phyloP scores from a whole-genome alignment of 2,797 vertebrate genomes.

The Falco columbarius region DNA sequence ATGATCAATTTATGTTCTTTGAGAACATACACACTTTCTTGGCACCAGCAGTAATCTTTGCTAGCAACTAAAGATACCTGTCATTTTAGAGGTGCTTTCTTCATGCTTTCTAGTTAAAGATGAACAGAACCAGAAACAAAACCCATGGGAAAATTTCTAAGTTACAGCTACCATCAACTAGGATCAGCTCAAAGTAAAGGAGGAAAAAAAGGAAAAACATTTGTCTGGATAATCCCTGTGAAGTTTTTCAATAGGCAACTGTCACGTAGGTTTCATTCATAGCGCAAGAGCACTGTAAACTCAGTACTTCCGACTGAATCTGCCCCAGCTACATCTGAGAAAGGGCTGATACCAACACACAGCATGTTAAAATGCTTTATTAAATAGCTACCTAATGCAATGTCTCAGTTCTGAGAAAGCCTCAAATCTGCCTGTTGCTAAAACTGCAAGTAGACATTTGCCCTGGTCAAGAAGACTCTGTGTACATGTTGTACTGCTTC shows the following conservation, averaged over 20 bases:
- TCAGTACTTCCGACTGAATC: not conserved
- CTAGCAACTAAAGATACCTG: not conserved
- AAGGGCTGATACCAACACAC: not conserved
- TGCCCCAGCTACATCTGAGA: not conserved
- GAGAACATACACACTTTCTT: not conserved
- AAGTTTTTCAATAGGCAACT: not conserved
- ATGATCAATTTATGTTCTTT: not conserved
- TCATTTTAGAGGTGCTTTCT: not conserved
- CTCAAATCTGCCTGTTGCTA: not conserved
- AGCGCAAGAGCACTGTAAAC: not conserved
- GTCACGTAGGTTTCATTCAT: fast-evolving
- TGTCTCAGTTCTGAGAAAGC: not conserved
- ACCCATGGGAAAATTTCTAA: not conserved
- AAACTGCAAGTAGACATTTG: not conserved
- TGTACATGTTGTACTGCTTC: not conserved
- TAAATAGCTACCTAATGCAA: not conserved
- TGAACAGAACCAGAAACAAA: not conserved
- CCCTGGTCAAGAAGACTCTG: not conserved
- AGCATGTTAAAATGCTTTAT: not conserved
- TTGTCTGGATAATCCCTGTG: not conserved
- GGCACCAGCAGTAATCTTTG: not conserved
- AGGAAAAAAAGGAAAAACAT: not conserved
- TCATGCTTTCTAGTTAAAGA: not conserved
- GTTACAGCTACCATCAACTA: not conserved
- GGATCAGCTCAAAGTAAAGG: not conserved